Evolutionary conservation across 2,113 vertebrate species (phyloP).

Genomic region (Macrotus californicus): DNA sequence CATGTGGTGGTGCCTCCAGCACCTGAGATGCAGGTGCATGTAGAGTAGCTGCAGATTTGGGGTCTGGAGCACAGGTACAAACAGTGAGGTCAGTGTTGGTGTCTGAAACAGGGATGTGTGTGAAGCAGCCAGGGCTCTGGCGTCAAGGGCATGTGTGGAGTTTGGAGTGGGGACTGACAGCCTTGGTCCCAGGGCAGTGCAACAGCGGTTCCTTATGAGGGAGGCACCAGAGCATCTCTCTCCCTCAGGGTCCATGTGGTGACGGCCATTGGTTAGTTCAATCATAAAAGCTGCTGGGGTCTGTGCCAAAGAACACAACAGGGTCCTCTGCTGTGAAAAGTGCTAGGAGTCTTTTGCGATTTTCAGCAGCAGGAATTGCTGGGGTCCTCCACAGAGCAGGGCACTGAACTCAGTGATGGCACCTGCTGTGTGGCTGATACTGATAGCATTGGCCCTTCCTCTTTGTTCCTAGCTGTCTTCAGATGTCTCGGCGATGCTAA

Average conservation of each 20-base stretch:
- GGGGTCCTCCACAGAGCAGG: neutral
- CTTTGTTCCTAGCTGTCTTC: neutral
- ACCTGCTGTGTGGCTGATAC: neutral
- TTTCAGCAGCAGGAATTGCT: neutral
- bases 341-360: neutral
- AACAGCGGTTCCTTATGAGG: neutral
- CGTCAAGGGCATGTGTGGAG: neutral
- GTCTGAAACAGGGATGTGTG: neutral
- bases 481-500: neutral
- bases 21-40: neutral
- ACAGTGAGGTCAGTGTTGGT: accelerated
- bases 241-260: neutral
- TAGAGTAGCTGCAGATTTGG: neutral
- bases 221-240: neutral
- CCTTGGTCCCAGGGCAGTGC: neutral
- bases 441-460: neutral
- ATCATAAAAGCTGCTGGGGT: neutral
- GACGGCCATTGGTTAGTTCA: neutral
- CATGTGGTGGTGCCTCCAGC: too few species aligned
- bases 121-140: neutral
- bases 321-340: neutral
- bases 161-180: neutral
- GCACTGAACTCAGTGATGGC: too few species aligned
- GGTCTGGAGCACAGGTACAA: neutral
- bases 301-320: neutral